Evolutionary conservation across 2,113 vertebrate genomes (phyloP), one percentile per base, ranked within the genome.

Genomic region (Etheostoma spectabile): DNA sequence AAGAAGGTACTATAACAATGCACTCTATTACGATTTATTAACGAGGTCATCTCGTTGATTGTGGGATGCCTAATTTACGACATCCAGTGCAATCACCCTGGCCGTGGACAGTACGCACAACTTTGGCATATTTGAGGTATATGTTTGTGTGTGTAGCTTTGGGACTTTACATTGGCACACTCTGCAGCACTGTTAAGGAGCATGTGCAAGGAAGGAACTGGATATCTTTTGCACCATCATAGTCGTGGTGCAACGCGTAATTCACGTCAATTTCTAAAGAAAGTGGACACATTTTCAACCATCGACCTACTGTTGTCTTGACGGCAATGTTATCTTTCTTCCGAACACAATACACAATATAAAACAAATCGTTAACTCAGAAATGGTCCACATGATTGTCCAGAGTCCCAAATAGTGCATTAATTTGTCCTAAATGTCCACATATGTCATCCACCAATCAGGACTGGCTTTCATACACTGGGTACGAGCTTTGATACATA

Each of bases 51-150:
- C 84, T 86, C 66, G 59, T 56, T 91, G 90, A 92, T 90, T 90
- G 80, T 80, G 64, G 80, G 77, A 83, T 87, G 86, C 65, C 76
- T 75, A 67, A 77, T 79, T 85, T 67, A 79, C 30, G 48, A 70
- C 84, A 86, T 76, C 82, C 74, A 84, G 76, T 83, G 83, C 86
- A 90, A 73, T 61, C 79, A 80, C 45, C 53, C 45, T 22, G 65
- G 76, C 72, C 49, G 35, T 69, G 77, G 61, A 55, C 77, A 30
- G 57, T 63, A 74, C 61, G 77, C 85, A 89, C 83, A 82, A 60
- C 67, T 85, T 88, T 87, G 82, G 89, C 87, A 89, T 79, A 77
- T 83, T 70, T 92, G 92, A 88, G 87, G 89, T 90, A 90, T 89
- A 74, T 76, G 69, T 82, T 85, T 88, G 74, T 65, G 77, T 74